phyloP scores from a whole-genome alignment of 2,888 invertebrate genomes.

The Sarcophaga rosellei region DNA sequence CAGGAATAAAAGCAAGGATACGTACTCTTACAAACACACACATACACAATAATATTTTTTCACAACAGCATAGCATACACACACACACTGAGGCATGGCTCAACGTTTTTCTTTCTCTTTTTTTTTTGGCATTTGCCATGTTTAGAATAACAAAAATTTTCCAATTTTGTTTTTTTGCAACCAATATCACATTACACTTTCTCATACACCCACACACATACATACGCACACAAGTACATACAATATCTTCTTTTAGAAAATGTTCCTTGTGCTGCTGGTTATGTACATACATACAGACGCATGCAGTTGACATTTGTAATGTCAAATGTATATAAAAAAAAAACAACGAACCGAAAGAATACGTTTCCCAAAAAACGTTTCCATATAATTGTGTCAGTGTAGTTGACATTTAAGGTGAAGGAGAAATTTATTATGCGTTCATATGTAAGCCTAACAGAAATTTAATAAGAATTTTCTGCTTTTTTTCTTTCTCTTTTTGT shows the following conservation, averaged over 20 bases:
- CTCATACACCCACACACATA: not conserved
- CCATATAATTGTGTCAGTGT: slow-evolving; percentile 64
- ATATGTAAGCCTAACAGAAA: slow-evolving; percentile 8
- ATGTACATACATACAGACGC: not conserved
- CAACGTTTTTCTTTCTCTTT: not conserved
- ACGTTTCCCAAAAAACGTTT: not conserved
- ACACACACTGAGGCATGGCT: not conserved
- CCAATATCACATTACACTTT: slow-evolving; percentile 5
- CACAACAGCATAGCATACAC: not conserved
- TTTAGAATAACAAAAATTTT: slow-evolving; percentile 35
- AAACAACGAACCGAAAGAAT: not conserved
- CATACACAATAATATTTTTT: not conserved
- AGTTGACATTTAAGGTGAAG: slow-evolving; percentile 61
- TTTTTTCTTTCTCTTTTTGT: not conserved
- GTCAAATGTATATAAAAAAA: slow-evolving; percentile 44
- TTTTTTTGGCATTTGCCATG: slow-evolving; percentile 20
- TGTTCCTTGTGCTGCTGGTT: not conserved
- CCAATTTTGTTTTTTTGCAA: not conserved
- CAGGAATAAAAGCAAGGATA: slow-evolving; percentile 19
- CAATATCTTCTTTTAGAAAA: not conserved
- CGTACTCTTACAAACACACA: not conserved
- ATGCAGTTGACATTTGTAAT: slow-evolving; percentile 49
- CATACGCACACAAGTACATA: not conserved
- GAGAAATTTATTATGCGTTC: slow-evolving; percentile 33
- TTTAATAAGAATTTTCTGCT: slow-evolving; percentile 16